phyloP scores from a whole-genome alignment of 2,113 vertebrate genomes.

The Terrapene triunguis region DNA sequence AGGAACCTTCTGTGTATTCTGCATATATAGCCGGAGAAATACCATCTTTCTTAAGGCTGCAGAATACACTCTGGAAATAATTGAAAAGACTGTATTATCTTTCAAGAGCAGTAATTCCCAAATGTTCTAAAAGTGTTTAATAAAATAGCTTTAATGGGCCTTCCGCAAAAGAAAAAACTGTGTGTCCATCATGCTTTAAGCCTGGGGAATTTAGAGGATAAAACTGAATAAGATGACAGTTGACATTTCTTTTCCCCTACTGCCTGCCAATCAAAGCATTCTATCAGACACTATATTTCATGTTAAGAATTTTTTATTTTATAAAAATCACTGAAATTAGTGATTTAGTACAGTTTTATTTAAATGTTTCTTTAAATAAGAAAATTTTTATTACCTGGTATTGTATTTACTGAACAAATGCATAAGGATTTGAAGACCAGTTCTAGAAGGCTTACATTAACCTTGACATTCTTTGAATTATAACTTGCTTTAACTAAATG shows the following conservation, averaged over 20 bases:
- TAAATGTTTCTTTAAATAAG: neutral
- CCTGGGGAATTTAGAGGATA: neutral
- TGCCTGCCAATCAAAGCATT: neutral
- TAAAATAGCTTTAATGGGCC: neutral
- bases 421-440: neutral
- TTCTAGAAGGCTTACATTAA: neutral
- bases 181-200: neutral
- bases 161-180: neutral
- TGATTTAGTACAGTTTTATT: neutral
- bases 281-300: neutral
- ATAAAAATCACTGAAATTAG: neutral
- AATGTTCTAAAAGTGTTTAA: neutral
- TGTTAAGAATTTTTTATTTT: neutral
- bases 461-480: neutral
- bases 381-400: neutral
- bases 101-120: neutral
- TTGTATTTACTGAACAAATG: neutral
- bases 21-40: neutral
- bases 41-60: neutral
- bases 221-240: neutral
- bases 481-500: neutral
- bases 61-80: neutral
- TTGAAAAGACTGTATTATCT: neutral
- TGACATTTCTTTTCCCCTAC: neutral
- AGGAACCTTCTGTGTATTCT: neutral